Percentiles rank a stretch among this genome's conserved stretches.
Conservation (phyloP, 2,888 invertebrate species). For the Entomobrya multifasciata region DNA sequence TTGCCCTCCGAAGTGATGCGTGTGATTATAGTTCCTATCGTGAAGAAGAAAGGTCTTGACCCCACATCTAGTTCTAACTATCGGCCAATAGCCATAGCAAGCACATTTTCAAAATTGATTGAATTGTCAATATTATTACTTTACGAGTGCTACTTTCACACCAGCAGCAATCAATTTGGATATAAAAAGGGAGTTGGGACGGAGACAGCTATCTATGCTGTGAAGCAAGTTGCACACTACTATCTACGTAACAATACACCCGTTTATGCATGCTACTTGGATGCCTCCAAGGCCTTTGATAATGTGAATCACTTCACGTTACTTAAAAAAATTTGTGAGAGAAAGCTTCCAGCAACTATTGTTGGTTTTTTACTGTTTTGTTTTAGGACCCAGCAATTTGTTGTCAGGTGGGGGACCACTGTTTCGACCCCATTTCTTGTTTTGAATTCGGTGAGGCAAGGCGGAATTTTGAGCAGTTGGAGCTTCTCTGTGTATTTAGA, state of each 20-base stretch:
- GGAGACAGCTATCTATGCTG: not conserved
- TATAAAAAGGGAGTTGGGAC: not conserved
- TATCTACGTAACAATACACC: no score
- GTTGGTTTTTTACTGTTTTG: not conserved
- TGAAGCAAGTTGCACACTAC: not conserved
- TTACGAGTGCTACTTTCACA: not conserved
- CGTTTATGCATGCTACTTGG: not conserved
- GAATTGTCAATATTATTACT: no score
- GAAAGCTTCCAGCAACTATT: not conserved
- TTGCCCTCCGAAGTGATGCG: not conserved
- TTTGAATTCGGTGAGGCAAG: no score
- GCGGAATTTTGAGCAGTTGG: no score
- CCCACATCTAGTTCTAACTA: not conserved
- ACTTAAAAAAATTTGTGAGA: not conserved
- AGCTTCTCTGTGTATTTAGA: no score
- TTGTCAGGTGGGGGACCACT: not conserved
- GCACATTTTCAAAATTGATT: not conserved
- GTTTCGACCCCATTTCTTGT: no score
- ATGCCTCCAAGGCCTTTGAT: no score
- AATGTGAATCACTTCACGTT: not conserved
- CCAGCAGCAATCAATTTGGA: not conserved
- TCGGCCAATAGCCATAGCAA: conserved; percentile 18
- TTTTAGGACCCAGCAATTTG: not conserved
- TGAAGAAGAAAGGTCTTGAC: conserved; percentile 1
- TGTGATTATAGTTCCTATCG: conserved; percentile 4